A percentile compares a stretch with the other conserved stretches of the same genome.
Evolutionary conservation across 2,113 vertebrate genomes (phyloP).

Genomic region (Xenus cinereus): DNA sequence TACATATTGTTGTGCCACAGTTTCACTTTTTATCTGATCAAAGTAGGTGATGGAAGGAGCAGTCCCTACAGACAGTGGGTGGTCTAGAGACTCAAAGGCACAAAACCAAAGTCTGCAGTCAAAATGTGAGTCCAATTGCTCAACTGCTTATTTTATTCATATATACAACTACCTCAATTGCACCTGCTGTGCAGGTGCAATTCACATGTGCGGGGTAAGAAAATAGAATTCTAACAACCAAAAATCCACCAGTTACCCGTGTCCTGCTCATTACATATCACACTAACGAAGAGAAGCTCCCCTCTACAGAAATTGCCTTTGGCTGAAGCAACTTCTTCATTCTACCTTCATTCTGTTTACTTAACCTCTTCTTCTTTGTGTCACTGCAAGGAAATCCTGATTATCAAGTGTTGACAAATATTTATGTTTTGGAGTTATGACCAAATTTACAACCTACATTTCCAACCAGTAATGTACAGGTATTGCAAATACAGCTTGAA

Average conservation of each 20-base stretch:
- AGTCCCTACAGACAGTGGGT: not conserved
- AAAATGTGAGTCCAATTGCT: not conserved
- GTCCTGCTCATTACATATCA: not conserved
- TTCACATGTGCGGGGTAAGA: not conserved
- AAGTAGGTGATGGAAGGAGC: not conserved
- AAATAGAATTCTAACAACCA: not conserved
- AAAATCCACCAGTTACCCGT: not conserved
- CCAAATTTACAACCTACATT: not conserved
- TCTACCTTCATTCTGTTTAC: not conserved
- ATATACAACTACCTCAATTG: not conserved
- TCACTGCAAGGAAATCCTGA: not conserved
- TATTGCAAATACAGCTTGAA: not conserved
- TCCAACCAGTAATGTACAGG: not conserved
- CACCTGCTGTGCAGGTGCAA: not conserved
- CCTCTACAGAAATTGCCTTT: not conserved
- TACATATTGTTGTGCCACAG: not conserved
- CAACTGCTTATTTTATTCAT: not conserved
- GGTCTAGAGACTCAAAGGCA: not conserved
- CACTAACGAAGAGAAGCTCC: not conserved
- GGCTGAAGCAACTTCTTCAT: not conserved
- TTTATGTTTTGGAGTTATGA: not conserved
- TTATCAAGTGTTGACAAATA: not conserved
- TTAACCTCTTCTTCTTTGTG: not conserved
- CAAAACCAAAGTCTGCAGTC: not conserved
- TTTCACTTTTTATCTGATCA: not conserved